Conservation (phyloP, 2,113 vertebrate species). For the Heptranchias perlo region DNA sequence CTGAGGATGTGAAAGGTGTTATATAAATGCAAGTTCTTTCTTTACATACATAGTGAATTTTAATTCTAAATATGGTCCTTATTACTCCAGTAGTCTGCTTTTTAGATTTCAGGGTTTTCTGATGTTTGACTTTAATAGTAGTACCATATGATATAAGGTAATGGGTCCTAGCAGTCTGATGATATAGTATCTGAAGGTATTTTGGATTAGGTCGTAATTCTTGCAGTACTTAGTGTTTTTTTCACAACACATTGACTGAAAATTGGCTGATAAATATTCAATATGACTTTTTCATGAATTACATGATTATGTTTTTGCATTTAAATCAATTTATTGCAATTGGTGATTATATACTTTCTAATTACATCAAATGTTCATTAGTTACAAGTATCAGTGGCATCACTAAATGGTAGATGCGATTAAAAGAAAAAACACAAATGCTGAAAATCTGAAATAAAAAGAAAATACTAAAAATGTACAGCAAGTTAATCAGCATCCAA, state of each 20-base stretch:
- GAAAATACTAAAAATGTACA: background rate
- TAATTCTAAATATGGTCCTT: background rate
- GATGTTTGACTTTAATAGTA: background rate
- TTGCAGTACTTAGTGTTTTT: background rate
- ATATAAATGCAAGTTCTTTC: background rate
- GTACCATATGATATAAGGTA: background rate
- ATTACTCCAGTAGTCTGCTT: background rate
- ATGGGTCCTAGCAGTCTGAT: background rate
- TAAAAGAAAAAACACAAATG: background rate
- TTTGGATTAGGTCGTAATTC: background rate
- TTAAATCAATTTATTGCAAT: background rate
- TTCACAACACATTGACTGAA: background rate
- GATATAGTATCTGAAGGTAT: background rate
- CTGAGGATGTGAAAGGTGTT: background rate
- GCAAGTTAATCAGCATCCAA: background rate
- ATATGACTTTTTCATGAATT: background rate
- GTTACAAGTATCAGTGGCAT: background rate
- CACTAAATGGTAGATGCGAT: background rate
- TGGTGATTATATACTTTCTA: background rate
- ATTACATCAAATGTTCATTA: too few species aligned
- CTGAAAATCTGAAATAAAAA: background rate
- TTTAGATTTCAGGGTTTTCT: background rate
- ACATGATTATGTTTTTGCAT: background rate
- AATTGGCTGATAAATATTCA: background rate
- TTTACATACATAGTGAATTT: background rate